These are phyloP conservation scores for Acanthacorydalis orientalis DNA, from an alignment of 2,888 invertebrate species.

Conservation along the genomic window DNA sequence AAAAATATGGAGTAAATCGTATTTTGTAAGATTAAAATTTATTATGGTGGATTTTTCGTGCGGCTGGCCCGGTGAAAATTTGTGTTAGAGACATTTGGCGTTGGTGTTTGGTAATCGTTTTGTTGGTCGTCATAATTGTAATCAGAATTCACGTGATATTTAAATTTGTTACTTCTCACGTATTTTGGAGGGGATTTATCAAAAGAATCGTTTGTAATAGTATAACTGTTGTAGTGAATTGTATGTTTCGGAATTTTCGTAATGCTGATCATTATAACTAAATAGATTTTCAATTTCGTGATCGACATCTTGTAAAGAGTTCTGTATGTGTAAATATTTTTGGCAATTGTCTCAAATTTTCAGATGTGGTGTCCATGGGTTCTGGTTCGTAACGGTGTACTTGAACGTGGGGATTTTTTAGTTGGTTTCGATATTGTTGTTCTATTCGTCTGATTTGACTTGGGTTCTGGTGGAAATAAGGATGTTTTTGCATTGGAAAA, in stretches of 20 bases:
- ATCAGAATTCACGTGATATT: neutral
- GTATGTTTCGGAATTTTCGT: neutral
- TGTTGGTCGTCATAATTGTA: neutral
- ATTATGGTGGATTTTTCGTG: constrained; percentile 1
- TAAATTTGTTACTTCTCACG: neutral
- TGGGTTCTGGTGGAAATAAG: neutral
- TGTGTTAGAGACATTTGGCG: neutral
- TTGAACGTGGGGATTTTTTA: too few species aligned
- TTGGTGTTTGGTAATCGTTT: neutral
- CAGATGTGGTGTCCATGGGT: constrained; percentile 6
- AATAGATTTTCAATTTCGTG: neutral
- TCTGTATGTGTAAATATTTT: too few species aligned
- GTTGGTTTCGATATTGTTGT: too few species aligned
- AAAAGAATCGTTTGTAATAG: neutral
- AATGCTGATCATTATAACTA: neutral
- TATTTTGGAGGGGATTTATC: neutral
- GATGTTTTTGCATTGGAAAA: neutral
- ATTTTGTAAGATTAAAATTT: constrained; percentile 4
- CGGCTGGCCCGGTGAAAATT: neutral
- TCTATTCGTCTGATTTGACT: neutral
- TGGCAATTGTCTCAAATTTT: neutral
- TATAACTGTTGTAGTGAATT: neutral
- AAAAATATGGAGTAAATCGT: constrained; percentile 6
- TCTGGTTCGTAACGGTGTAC: neutral
- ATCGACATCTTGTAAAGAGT: neutral